Evolutionary conservation across 2,797 vertebrate species (phyloP), one percentile per base, ranked within the genome.

Genomic region (Notamacropus eugenii): DNA sequence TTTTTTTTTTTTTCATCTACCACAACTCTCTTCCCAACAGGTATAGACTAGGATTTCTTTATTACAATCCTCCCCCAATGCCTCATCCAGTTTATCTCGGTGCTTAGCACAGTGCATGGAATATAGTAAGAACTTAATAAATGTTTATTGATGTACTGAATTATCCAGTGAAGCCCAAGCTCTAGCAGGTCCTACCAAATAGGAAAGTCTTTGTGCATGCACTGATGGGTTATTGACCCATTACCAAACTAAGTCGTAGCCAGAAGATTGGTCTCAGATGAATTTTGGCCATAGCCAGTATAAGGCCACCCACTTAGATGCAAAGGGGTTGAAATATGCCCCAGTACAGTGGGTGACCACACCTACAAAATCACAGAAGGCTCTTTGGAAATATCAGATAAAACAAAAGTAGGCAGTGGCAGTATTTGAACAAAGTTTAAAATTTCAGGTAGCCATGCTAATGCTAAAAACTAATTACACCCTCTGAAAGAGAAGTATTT

Each of bases 401-500:
- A 27, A 87, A 50, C 10, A 87, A 50, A 82, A 87, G 74, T 87
- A 87, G 40, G 40, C 74, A 87, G 24, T 50, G 22, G 40, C 40
- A 87, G 40, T 87, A 87, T 87, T 87, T 50, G 74, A 87, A 27
- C 74, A 87, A 87, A 87, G 40, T 87, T 87, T 50, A 50, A 87
- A 50, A 87, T 11, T 87, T 87, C 74, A 87, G 74, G 74, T 87
- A 87, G 74, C 74, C 74, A 87, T 50, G 74, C 40, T 87, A 50
- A 87, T 87, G 74, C 74, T 87, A 46, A 87, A 87, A 87, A 87
- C 74, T 87, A 87, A 87, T 87, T 87, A 87, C 3, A 50, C 40
- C 24, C 22, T 74, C 4, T 90, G 55, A 62, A 55, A 95, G 22
- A 54, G 91, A 94, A 96, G 90, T 96, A 96, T 52, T 95, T 96